phyloP scores from a whole-genome alignment of 1,140 invertebrate species.

The Drosophila burlai region DNA sequence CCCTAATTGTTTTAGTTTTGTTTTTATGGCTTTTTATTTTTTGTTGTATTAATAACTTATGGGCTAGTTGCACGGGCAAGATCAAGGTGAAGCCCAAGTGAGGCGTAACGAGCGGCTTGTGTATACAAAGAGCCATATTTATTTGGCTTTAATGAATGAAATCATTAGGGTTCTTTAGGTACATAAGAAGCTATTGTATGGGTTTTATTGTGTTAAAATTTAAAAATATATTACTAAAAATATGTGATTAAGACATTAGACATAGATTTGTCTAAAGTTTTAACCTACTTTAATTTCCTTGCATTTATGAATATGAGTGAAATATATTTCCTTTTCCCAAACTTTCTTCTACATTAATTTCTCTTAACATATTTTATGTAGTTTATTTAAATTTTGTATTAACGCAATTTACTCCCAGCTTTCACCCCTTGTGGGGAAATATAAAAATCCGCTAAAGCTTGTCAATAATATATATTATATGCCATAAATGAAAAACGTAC shows the following conservation, averaged over 20 bases:
- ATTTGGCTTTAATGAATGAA: constrained; percentile 44
- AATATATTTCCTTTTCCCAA: too few relatives aligned
- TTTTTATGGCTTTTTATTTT: constrained; percentile 23
- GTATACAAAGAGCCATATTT: constrained; percentile 33
- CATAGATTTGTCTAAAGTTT: too few relatives aligned
- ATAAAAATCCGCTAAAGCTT: neutral
- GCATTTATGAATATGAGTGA: neutral
- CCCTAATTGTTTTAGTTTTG: constrained; percentile 49
- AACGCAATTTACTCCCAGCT: neutral
- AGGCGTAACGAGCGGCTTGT: constrained; percentile 55
- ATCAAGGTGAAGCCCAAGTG: constrained; percentile 70
- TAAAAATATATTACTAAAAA: neutral
- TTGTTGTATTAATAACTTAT: constrained; percentile 25
- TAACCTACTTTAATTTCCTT: neutral
- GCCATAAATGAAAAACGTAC: constrained; percentile 16
- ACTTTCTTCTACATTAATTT: neutral
- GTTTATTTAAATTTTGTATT: neutral
- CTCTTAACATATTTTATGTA: neutral
- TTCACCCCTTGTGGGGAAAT: constrained; percentile 18
- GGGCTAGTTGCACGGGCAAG: constrained; percentile 46
- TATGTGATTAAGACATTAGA: too few relatives aligned
- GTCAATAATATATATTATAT: constrained; percentile 2
- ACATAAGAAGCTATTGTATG: neutral
- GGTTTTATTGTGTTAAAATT: neutral
- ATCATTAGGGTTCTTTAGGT: constrained; percentile 20